Base-by-base conservation (phyloP, 2,888 invertebrate genomes). In the Xanthia togata region DNA sequence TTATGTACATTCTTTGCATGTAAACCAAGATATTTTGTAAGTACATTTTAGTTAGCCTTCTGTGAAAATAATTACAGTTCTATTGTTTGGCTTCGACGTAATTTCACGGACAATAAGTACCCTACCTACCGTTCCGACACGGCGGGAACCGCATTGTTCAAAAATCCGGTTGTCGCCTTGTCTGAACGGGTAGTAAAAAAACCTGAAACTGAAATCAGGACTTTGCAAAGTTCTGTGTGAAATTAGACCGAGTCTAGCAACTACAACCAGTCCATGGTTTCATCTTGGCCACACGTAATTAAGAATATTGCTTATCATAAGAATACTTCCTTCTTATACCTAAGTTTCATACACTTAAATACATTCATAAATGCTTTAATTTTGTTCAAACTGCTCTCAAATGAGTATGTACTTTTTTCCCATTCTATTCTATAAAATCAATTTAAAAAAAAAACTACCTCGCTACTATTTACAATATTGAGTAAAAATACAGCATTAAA, bases 361-460 rank as follows among this genome's bases (percentile, higher is more conserved):
- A n/a, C n/a, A n/a, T 70, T 73, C 35, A 75, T 81, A 87, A 87
- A 81, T 86, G 78, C 78, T 50, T 71, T 53, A 76, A 77, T 78
- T 78, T 78, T 78, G 76, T 75, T 78, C 81, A 74, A 75, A 83
- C 65, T 83, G 73, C 74, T 83, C 74, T 79, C 76, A 41, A 74
- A 55, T 74, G 31, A 73, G 68, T 84, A 75, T 41, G 23, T 73
- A 14, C 60, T 17, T 26, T 23, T 31, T 57, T n/a, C 41, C 14
- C 12, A 31, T n/a, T 23, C 1, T 57, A 23, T 8, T 50, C n/a
- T 41, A 64, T 38, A 44, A 65, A 76, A 62, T 53, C 14, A 70
- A 65, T 73, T 60, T 1, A 4, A 73, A 62, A 76, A 70, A 55
- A 65, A 63, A 57, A 20, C 67, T 76, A 79, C n/a, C 76, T 76